phyloP scores from a whole-genome alignment of 2,888 invertebrate species.

The Lamproptera curius region DNA sequence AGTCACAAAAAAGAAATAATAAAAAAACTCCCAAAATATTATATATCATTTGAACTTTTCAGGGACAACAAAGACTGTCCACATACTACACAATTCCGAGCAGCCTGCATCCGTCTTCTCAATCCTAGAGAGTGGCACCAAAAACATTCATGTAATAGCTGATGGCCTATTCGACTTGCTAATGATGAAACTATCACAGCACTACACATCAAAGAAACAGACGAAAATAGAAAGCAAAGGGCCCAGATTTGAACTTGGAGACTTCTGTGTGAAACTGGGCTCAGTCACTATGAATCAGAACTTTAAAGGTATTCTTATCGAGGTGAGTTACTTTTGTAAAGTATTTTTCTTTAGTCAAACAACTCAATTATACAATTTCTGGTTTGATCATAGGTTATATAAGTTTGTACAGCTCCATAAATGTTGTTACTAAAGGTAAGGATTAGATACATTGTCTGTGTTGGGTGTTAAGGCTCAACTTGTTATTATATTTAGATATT shows the following conservation, averaged over 20 bases:
- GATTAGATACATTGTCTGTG: no score
- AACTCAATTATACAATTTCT: no score
- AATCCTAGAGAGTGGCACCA: constrained; percentile 91
- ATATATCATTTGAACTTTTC: constrained; percentile 21
- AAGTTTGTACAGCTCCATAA: no score
- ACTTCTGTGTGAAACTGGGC: constrained; percentile 95
- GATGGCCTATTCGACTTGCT: constrained; percentile 94
- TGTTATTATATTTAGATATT: no score
- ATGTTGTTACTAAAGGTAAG: no score
- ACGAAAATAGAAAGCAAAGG: constrained; percentile 94
- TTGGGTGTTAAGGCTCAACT: no score
- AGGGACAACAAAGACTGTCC: constrained; percentile 89
- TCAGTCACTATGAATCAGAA: constrained; percentile 94
- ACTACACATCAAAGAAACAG: constrained; percentile 93
- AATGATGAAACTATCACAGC: constrained; percentile 92
- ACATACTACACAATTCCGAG: constrained; percentile 97
- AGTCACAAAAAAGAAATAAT: background rate
- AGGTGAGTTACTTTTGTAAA: no score
- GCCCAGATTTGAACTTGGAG: constrained; percentile 90
- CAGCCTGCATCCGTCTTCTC: constrained; percentile 97
- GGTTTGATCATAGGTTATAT: no score
- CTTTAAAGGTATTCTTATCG: constrained; percentile 95
- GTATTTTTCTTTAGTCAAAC: no score
- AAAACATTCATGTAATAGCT: constrained; percentile 91
- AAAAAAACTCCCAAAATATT: background rate